A percentile compares a stretch with the other conserved stretches of the same genome.
These are phyloP conservation scores for Numida meleagris DNA, from an alignment of 2,113 vertebrate genomes.

Conservation along the genomic window DNA sequence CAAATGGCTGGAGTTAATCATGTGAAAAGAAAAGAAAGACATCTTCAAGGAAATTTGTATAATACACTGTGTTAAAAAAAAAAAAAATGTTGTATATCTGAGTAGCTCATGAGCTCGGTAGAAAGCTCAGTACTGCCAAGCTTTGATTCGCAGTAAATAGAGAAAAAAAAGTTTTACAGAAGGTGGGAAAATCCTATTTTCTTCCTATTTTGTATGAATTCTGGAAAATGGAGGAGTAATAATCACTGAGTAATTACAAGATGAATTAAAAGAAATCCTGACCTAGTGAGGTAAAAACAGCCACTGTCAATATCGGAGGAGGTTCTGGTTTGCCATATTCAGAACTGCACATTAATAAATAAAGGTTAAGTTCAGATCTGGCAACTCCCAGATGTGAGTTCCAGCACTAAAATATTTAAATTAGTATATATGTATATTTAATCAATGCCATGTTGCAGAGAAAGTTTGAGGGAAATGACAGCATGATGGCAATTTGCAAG, in stretches of 20 bases:
- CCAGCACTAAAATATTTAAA: not conserved
- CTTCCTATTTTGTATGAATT: not conserved
- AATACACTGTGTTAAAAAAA: not conserved
- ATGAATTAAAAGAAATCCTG: not conserved
- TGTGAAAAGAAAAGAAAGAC: not conserved
- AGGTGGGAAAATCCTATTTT: not conserved
- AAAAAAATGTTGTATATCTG: not conserved
- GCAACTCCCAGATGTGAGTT: not conserved
- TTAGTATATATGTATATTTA: not conserved
- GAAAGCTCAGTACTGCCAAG: not conserved
- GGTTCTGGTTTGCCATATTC: not conserved
- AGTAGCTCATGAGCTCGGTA: not conserved
- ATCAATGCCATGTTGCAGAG: not conserved
- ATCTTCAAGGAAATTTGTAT: not conserved
- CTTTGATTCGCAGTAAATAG: not conserved
- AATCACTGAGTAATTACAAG: not conserved
- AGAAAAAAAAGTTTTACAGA: not conserved
- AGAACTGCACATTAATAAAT: not conserved
- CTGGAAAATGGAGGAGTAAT: not conserved
- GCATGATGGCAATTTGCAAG: fast-evolving
- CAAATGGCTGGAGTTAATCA: not conserved
- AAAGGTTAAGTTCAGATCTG: not conserved
- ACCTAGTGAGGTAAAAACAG: not conserved
- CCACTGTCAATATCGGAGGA: not conserved
- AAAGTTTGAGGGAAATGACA: not conserved